Evolutionary conservation across 2,113 vertebrate genomes (phyloP).

Genomic region (Myxocyprinus asiaticus): DNA sequence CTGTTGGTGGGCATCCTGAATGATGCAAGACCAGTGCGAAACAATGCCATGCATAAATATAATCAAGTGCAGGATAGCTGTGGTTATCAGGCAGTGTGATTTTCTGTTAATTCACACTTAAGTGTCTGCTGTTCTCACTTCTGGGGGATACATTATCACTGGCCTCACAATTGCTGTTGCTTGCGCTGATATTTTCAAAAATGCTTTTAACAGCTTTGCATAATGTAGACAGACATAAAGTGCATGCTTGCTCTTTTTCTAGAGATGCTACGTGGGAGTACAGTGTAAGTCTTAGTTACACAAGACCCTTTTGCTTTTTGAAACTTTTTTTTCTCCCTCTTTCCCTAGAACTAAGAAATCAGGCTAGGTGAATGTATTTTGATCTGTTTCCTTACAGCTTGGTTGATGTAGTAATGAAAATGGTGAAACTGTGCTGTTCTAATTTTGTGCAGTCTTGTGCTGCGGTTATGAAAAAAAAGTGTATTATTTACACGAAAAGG

Average conservation of each 20-base stretch:
- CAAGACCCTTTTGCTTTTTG: slow-evolving; percentile 9
- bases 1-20: no score
- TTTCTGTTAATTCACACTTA: slow-evolving; percentile 25
- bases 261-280: not conserved
- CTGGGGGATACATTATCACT: slow-evolving; percentile 7
- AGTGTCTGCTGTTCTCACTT: not conserved
- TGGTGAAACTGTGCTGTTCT: not conserved
- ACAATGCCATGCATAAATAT: no score
- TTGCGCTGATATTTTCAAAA: slow-evolving; percentile 5
- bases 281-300: slow-evolving; percentile 3
- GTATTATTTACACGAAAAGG: not conserved
- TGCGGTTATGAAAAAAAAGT: no score
- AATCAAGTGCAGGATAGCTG: no score
- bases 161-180: not conserved
- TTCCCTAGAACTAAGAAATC: not conserved
- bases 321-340: not conserved
- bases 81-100: not conserved
- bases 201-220: slow-evolving; percentile 1
- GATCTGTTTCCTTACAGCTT: slow-evolving; percentile 13
- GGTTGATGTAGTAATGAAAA: slow-evolving; percentile 13
- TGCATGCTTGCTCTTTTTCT: slow-evolving; percentile 8
- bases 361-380: slow-evolving; percentile 1
- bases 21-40: no score
- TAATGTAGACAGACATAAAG: slow-evolving; percentile 29
- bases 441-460: not conserved